A percentile compares a stretch with the other conserved stretches of the same genome.
Evolutionary conservation across 2,888 invertebrate species (phyloP).

Genomic region (Plagiodera versicolora): DNA sequence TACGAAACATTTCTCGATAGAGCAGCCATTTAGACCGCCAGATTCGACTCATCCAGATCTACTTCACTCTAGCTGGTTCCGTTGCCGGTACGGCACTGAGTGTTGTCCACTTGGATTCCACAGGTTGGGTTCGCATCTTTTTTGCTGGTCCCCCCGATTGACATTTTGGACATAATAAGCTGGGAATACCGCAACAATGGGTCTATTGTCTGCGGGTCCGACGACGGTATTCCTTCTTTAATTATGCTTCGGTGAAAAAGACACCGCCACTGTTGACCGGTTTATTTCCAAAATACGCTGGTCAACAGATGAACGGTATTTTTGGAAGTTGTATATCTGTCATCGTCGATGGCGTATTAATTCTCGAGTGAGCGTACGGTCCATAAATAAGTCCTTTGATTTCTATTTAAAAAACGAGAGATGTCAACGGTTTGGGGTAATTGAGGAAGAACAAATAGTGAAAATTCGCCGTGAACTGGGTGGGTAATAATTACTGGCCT

Average conservation of each 20-base stretch:
- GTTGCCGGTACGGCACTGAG: background rate
- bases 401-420: constrained; percentile 24
- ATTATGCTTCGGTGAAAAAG: constrained; percentile 40
- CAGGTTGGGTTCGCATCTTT: constrained; percentile 9
- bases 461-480: no score
- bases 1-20: no score
- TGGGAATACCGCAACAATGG: constrained; percentile 53
- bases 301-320: background rate
- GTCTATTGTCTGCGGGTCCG: constrained; percentile 54
- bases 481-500: constrained; percentile 27
- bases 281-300: constrained; percentile 31
- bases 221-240: constrained; percentile 51
- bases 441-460: constrained; percentile 16
- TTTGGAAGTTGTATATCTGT: background rate
- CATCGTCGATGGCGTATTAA: background rate
- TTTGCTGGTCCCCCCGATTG: constrained; percentile 31
- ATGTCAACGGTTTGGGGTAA: constrained; percentile 20
- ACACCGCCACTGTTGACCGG: constrained; percentile 40
- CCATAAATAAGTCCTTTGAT: constrained; percentile 26
- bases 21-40: no score
- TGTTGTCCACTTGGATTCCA: background rate
- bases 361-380: constrained; percentile 16
- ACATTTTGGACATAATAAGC: constrained; percentile 48
- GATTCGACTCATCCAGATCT: no score
- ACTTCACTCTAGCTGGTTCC: no score